A percentile compares a stretch with the other conserved stretches of the same genome.
phyloP scores from a whole-genome alignment of 2,888 invertebrate genomes.

The Saturnia pavonia region DNA sequence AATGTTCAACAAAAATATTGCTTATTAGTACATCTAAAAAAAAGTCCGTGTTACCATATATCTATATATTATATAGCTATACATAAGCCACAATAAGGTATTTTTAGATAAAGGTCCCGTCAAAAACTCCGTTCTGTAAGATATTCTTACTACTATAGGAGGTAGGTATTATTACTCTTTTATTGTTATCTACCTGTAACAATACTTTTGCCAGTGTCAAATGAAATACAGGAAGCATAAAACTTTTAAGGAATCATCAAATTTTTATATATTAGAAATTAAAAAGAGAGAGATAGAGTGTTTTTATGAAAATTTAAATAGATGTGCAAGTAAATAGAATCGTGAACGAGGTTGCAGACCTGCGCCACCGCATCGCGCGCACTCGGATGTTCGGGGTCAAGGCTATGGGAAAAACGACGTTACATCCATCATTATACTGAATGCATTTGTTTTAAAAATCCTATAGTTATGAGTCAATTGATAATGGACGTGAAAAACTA shows the following conservation, averaged over 20 bases:
- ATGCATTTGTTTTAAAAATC: neutral
- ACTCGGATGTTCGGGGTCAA: constrained; percentile 1
- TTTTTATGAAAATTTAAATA: neutral
- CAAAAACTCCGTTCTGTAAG: too few species aligned
- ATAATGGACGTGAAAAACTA: neutral
- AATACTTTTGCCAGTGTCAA: neutral
- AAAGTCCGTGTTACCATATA: too few species aligned
- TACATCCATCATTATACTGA: neutral
- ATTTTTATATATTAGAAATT: too few species aligned
- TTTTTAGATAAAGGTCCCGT: too few species aligned
- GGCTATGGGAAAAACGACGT: constrained; percentile 1
- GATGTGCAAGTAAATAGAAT: neutral
- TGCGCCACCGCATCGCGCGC: neutral
- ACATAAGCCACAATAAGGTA: too few species aligned
- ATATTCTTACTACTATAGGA: neutral
- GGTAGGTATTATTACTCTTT: neutral
- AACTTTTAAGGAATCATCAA: neutral
- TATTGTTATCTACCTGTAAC: neutral
- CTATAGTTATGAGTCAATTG: neutral
- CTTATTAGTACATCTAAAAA: too few species aligned
- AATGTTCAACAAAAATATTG: too few species aligned
- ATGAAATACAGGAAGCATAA: neutral
- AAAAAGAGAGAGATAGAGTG: neutral
- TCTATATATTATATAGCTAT: too few species aligned
- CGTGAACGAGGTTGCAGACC: neutral